Conservation (phyloP, 1,140 invertebrate genomes). For the Holotrichia oblita region DNA sequence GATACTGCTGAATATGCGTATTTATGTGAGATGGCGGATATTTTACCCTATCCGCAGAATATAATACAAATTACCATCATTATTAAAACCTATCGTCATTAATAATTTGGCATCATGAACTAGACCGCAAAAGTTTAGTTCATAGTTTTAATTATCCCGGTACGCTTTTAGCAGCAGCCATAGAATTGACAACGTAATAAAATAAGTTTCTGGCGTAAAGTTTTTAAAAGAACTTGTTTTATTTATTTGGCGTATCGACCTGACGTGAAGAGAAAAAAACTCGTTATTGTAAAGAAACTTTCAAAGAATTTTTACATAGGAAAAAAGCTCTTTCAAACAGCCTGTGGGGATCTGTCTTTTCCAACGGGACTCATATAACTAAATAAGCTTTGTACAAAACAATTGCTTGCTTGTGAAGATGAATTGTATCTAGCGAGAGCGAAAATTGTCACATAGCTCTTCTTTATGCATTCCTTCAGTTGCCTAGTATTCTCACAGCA, state of each 20-base stretch:
- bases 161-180: no score
- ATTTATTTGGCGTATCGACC: constrained; percentile 17
- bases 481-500: no score
- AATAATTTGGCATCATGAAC: no score
- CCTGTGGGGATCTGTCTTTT: neutral
- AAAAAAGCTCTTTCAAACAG: neutral
- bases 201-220: no score
- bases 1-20: no score
- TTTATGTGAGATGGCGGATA: no score
- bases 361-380: constrained; percentile 28
- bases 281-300: neutral
- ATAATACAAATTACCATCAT: no score
- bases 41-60: no score
- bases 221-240: neutral
- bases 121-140: no score
- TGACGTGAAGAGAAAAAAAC: neutral
- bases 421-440: neutral
- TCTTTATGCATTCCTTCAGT: neutral
- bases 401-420: constrained; percentile 1
- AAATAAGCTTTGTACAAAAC: constrained; percentile 33
- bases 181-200: no score
- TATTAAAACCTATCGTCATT: no score
- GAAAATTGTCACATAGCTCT: constrained; percentile 1
- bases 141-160: no score
- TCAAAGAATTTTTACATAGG: constrained; percentile 16